phyloP scores from a whole-genome alignment of 1,140 invertebrate genomes.

The Globodera ellingtonae region DNA sequence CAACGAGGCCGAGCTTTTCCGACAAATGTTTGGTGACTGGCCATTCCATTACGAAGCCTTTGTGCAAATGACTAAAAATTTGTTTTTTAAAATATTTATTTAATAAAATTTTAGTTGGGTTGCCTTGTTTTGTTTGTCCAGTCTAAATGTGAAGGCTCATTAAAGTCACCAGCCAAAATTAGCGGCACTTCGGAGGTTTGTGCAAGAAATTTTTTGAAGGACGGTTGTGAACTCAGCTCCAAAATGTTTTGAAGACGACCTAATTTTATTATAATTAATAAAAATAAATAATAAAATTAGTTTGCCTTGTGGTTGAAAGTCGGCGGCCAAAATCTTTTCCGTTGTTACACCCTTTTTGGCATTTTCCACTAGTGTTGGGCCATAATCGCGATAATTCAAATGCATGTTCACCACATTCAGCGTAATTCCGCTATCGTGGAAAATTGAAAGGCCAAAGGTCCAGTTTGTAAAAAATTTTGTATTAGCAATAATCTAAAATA shows the following conservation, averaged over 20 bases:
- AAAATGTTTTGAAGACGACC: constrained; percentile 12
- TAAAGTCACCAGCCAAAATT: constrained; percentile 46
- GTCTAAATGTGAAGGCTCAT: constrained; percentile 38
- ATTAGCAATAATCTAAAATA: not conserved
- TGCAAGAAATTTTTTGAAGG: constrained; percentile 26
- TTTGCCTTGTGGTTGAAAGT: not conserved
- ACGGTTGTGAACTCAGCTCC: constrained; percentile 5
- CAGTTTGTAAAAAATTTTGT: not conserved
- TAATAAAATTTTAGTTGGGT: not conserved
- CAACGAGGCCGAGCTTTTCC: constrained; percentile 21
- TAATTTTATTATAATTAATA: not conserved
- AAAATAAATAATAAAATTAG: constrained; percentile 5
- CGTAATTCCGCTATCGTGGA: not conserved
- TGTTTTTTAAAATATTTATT: not conserved
- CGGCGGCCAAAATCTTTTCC: constrained; percentile 1
- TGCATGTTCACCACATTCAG: not conserved
- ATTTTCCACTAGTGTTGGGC: not conserved
- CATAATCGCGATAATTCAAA: constrained; percentile 5
- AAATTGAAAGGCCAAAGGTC: not conserved
- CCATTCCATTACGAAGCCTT: constrained; percentile 34
- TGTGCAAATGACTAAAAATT: constrained; percentile 28
- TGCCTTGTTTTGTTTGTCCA: constrained; percentile 40
- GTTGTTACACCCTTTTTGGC: not conserved
- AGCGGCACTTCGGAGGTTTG: constrained; percentile 20
- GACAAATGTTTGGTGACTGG: constrained; percentile 35